Base-by-base conservation (phyloP, 2,888 invertebrate genomes). In the Andrena hattorfiana region DNA sequence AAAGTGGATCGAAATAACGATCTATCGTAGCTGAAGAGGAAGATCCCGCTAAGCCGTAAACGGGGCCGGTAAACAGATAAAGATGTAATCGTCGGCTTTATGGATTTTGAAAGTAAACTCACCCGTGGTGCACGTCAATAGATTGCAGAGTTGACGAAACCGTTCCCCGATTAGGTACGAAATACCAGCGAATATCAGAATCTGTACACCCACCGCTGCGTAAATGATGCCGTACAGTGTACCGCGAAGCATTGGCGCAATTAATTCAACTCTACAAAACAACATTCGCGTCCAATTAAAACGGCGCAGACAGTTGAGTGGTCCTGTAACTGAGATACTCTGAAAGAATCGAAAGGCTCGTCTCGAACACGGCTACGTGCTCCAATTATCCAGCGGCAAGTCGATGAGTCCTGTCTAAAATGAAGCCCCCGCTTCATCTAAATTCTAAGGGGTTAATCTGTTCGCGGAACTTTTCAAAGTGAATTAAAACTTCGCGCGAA, bases 111-210 rank as follows among this genome's bases (percentile, higher is more conserved):
- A 73, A 77, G 56, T 64, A 63, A 67, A 68, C 83, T 56, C 64
- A 87, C 89, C 86, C 76, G 78, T 75, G 2, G 77, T 49, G 20
- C 74, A 8, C 56, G 83, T 59, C 26, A 86, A 10, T n/a, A 84
- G 71, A 13, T 83, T 42, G 54, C 85, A 81, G 7, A 89, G 80
- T 32, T 63, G 63, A 10, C 30, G 85, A 16, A 83, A 88, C 67
- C 87, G 75, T 20, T 85, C 77, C 16, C 28, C 63, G 5, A 89
- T 28, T 0, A 89, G 85, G 26, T 69, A 78, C 8, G 81, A 69
- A 6, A 89, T 35, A 23, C 77, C 82, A 28, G 79, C 71, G 77
- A 90, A 91, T 60, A 87, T 89, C 42, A 90, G 30, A 10, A 91
- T 64, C 69, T 91, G 90, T 78, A 85, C 84, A 8, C 87, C 88